Evolutionary conservation across 2,797 vertebrate species (phyloP), one percentile per base, ranked within the genome.

Genomic region (Tadarida brasiliensis): DNA sequence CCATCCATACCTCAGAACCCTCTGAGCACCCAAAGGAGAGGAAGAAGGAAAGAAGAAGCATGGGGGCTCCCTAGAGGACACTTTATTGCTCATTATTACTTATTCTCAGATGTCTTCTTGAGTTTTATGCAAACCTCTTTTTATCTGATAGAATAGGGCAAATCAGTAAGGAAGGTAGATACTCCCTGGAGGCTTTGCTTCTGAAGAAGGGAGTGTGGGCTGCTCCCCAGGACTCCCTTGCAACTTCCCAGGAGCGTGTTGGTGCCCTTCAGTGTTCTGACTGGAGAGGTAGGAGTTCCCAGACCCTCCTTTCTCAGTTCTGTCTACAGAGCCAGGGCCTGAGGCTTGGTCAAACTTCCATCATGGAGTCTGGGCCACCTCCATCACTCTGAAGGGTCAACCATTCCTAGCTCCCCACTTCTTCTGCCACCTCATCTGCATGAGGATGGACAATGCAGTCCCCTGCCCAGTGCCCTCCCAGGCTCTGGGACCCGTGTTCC

Each of bases 21-120:
- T 77, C 39, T 39, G 35, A 77, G 85, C 35, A 91, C 35, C 44
- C 3, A 8, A 14, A 84, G 35, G 33, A 81, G 39, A 57, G 19
- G 3, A 0, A 30, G 11, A 9, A 54, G 35, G 35, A 47, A 51
- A 61, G 30, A 70, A 7, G 2, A 10, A n/a, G n/a, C 20, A 0
- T 16, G 7, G 8, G 44, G 65, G 0, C 24, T 87, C 74, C 54
- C 89, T 35, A 49, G 78, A 49, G 76, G 57, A 47, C 3, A 5
- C 22, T 76, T 74, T 7, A 51, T 15, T 1, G 17, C 22, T 20
- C 0, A 7, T 33, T 87, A 56, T 67, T 33, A 20, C 24, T 87
- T 91, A 39, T 85, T 56, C 92, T 57, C 87, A 73, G 81, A 49
- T 51, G 73, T 81, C 93, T 70, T 57, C 89, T 86, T 74, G 57